Evolutionary conservation across 2,113 vertebrate genomes (phyloP).

Genomic region (Craseonycteris thonglongyai): DNA sequence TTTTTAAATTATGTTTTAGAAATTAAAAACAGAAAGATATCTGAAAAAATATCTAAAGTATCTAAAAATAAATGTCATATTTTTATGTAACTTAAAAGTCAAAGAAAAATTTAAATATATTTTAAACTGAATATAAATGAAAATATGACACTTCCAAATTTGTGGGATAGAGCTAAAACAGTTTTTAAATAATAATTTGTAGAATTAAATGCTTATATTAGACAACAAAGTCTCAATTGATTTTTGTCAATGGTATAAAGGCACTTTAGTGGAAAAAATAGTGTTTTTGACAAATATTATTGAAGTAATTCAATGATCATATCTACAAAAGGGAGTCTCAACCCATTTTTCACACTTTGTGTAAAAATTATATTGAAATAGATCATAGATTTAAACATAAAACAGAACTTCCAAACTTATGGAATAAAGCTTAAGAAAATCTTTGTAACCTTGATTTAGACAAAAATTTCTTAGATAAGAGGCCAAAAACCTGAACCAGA

Average conservation of each 20-base stretch:
- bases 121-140: neutral
- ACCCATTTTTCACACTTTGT: no score
- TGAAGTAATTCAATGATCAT: no score
- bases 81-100: neutral
- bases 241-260: neutral
- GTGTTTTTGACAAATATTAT: neutral
- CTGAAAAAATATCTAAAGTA: neutral
- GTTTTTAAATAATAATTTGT: neutral
- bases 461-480: no score
- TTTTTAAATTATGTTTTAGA: neutral
- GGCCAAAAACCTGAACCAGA: no score
- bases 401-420: no score
- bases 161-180: neutral
- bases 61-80: neutral
- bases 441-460: no score
- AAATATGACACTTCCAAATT: neutral
- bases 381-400: no score
- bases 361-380: no score
- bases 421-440: no score
- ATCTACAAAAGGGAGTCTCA: no score
- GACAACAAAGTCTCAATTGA: neutral
- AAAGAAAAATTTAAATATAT: neutral
- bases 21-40: neutral
- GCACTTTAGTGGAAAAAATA: neutral
- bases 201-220: neutral